Percentiles rank a stretch among this genome's conserved stretches.
phyloP scores from a whole-genome alignment of 2,113 vertebrate species.

The Danionella cerebrum region DNA sequence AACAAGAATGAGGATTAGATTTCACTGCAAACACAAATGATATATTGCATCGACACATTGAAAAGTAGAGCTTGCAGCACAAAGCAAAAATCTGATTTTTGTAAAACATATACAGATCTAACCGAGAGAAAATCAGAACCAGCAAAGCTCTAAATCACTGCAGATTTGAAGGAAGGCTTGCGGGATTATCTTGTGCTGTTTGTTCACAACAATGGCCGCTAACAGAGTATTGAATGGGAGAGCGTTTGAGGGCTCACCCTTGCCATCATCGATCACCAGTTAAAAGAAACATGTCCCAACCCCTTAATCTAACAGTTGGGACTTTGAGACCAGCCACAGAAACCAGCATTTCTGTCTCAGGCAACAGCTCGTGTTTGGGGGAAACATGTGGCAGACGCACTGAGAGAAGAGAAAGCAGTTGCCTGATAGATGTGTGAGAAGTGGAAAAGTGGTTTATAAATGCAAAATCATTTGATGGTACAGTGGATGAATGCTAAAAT shows the following conservation, averaged over 20 bases:
- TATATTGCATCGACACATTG: too few relatives aligned
- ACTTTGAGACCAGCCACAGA: constrained; percentile 20
- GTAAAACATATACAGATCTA: too few relatives aligned
- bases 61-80: too few relatives aligned
- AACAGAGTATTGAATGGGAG: constrained; percentile 3
- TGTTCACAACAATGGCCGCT: constrained; percentile 18
- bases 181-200: constrained; percentile 26
- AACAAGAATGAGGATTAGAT: constrained; percentile 15
- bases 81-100: too few relatives aligned
- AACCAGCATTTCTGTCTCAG: constrained; percentile 25
- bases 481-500: too few relatives aligned
- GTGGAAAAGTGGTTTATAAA: background rate
- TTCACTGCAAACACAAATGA: background rate
- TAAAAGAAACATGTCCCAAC: constrained; percentile 39
- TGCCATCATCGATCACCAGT: constrained; percentile 56
- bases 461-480: too few relatives aligned
- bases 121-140: too few relatives aligned
- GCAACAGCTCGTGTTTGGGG: constrained; percentile 14
- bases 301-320: constrained; percentile 21
- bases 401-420: constrained; percentile 11
- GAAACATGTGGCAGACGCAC: constrained; percentile 31
- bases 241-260: constrained; percentile 31
- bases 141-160: background rate
- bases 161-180: constrained; percentile 1
- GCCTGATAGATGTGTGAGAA: constrained; percentile 14